A percentile compares a stretch with the other conserved stretches of the same genome.
Evolutionary conservation across 2,888 invertebrate species (phyloP).

Genomic region (Thymelicus lineola): DNA sequence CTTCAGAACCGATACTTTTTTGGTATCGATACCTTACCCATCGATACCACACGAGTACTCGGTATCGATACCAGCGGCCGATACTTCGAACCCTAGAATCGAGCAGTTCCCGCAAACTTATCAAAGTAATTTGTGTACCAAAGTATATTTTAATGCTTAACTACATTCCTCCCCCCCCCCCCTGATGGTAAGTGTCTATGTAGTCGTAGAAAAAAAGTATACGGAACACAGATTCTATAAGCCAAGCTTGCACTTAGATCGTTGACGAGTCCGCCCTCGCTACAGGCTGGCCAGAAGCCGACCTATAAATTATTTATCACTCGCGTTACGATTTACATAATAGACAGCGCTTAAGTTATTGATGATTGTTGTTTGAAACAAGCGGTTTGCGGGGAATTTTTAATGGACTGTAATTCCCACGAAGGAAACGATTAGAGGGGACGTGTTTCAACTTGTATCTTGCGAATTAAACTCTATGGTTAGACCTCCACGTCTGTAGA

Average conservation of each 20-base stretch:
- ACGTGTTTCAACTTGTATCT: constrained; percentile 11
- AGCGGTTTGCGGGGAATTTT: constrained; percentile 33
- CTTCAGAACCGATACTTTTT: too few species aligned
- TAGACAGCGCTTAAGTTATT: constrained; percentile 46
- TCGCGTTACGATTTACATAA: constrained; percentile 48
- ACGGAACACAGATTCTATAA: neutral
- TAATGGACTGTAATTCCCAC: constrained; percentile 28
- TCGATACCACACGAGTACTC: too few species aligned
- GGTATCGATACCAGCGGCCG: too few species aligned
- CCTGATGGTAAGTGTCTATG: too few species aligned
- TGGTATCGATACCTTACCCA: too few species aligned
- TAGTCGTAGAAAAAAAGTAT: too few species aligned
- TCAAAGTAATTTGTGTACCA: too few species aligned
- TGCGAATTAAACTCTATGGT: constrained; percentile 15
- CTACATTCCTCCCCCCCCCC: too few species aligned
- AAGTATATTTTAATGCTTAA: too few species aligned
- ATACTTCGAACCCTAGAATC: too few species aligned
- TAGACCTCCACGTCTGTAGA: neutral
- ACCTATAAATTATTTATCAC: constrained; percentile 52
- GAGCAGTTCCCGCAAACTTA: too few species aligned
- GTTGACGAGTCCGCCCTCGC: constrained; percentile 6
- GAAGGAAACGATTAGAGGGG: constrained; percentile 12
- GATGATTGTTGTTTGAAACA: constrained; percentile 45
- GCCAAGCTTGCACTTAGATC: neutral
- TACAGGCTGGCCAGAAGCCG: constrained; percentile 20